Evolutionary conservation across 2,113 vertebrate species (phyloP).

Genomic region (Apodemus speciosus): DNA sequence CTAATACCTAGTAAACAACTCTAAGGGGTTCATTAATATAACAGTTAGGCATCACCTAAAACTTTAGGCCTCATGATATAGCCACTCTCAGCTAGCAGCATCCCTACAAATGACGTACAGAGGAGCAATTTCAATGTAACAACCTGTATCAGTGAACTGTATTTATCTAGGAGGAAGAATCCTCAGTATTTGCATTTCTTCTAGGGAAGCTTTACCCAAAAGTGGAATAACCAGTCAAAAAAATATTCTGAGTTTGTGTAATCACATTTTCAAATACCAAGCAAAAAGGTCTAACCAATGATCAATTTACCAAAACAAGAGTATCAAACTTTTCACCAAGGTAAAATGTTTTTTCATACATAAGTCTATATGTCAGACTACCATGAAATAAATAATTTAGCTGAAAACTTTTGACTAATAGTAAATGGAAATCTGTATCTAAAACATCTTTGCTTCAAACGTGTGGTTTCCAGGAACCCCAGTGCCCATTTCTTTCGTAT

Average conservation of each 20-base stretch:
- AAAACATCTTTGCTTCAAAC: constrained; percentile 7
- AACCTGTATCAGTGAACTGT: background rate
- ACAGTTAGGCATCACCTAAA: background rate
- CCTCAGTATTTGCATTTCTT: constrained; percentile 15
- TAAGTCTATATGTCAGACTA: constrained; percentile 62
- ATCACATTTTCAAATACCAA: background rate
- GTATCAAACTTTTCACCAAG: constrained; percentile 40
- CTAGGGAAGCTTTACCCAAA: background rate
- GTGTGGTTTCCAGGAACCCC: background rate
- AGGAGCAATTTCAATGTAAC: constrained; percentile 34
- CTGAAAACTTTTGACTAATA: constrained; percentile 48
- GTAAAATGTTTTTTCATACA: constrained; percentile 47
- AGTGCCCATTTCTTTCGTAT: background rate
- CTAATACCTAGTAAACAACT: background rate
- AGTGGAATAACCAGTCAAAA: constrained; percentile 7
- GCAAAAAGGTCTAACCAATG: constrained; percentile 50
- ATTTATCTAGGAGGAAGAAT: constrained; percentile 14
- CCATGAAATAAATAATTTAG: constrained; percentile 70
- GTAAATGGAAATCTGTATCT: background rate
- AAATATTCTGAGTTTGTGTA: constrained; percentile 60
- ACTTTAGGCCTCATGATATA: background rate
- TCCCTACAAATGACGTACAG: background rate
- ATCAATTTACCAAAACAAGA: constrained; percentile 44
- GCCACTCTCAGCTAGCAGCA: background rate
- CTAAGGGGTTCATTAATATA: background rate